phyloP scores from a whole-genome alignment of 2,113 vertebrate genomes.

The Tringa solitaria region DNA sequence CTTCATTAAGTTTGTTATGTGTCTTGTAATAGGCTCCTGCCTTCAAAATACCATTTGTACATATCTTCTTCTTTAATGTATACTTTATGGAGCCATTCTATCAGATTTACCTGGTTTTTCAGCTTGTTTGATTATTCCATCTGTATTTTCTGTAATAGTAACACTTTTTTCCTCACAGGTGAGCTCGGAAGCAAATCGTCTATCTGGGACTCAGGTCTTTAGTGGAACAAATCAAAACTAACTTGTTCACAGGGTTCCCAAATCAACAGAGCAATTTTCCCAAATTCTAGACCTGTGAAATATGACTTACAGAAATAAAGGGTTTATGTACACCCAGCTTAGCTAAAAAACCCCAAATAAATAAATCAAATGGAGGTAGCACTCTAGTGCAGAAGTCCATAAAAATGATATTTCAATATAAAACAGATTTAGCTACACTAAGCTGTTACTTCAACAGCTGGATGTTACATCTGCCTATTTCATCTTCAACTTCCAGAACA shows the following conservation, averaged over 20 bases:
- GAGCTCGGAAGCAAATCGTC: background rate
- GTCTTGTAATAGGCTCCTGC: background rate
- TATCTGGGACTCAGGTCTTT: background rate
- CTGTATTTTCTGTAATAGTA: background rate
- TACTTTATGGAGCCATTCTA: rapidly evolving
- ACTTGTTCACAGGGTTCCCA: background rate
- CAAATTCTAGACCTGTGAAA: background rate
- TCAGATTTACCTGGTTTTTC: background rate
- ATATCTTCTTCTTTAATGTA: background rate
- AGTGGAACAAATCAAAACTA: background rate
- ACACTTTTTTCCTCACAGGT: background rate
- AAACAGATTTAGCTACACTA: background rate
- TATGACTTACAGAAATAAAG: background rate
- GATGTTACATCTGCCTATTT: background rate
- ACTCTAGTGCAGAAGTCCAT: background rate
- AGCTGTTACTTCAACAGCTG: background rate
- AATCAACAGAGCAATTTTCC: background rate
- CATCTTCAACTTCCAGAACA: background rate
- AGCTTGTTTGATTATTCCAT: background rate
- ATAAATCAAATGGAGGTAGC: background rate
- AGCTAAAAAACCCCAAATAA: background rate
- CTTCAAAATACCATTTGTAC: background rate
- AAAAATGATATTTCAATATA: background rate
- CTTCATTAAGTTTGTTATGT: background rate
- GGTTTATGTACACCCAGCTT: background rate